These are phyloP conservation scores for Athetis lepigone DNA, from an alignment of 2,888 invertebrate species.

Conservation along the genomic window DNA sequence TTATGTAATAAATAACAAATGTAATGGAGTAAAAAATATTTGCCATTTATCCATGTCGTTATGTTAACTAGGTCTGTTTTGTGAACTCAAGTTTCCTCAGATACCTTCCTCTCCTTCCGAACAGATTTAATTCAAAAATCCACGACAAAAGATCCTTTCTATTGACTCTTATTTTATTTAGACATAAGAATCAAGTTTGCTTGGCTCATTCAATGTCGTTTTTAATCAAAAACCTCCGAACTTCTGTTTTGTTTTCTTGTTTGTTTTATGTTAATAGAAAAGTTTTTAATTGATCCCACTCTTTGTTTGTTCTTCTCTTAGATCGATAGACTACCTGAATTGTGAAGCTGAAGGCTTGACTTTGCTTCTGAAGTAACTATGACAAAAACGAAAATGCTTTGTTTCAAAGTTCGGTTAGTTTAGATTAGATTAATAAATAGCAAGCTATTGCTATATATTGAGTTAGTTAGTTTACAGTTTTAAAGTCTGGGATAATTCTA, in stretches of 20 bases:
- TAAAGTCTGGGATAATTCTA: too few species aligned
- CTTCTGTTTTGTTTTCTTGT: constrained; percentile 77
- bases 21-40: constrained; percentile 45
- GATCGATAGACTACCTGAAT: constrained; percentile 62
- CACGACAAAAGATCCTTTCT: constrained; percentile 62
- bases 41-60: constrained; percentile 62
- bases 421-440: too few species aligned
- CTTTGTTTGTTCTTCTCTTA: constrained; percentile 68
- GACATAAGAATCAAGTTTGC: constrained; percentile 72
- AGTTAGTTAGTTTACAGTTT: too few species aligned
- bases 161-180: constrained; percentile 61
- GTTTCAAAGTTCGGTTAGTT: neutral
- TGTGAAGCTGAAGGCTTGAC: constrained; percentile 12
- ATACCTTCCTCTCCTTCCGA: constrained; percentile 66
- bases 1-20: constrained; percentile 29
- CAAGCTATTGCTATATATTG: too few species aligned
- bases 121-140: constrained; percentile 70
- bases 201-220: constrained; percentile 68
- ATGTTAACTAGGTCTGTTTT: constrained; percentile 60
- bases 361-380: constrained; percentile 6
- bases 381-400: neutral
- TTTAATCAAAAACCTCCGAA: constrained; percentile 80
- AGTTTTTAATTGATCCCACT: constrained; percentile 81
- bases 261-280: constrained; percentile 77
- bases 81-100: constrained; percentile 60